A percentile compares a stretch with the other conserved stretches of the same genome.
These are phyloP conservation scores for Spisula solida DNA, from an alignment of 2,888 invertebrate species.

Conservation along the genomic window DNA sequence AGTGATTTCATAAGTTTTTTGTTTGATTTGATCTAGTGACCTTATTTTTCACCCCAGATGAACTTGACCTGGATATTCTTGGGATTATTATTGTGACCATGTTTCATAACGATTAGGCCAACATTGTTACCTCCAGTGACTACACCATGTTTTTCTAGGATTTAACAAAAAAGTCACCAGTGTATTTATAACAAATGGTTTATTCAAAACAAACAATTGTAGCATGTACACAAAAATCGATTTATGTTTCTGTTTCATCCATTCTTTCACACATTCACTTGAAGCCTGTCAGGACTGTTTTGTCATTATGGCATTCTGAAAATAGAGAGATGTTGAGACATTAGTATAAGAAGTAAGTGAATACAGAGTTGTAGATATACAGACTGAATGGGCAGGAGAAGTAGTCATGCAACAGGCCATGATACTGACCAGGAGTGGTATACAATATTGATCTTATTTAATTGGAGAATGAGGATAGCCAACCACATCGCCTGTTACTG, in stretches of 20 bases:
- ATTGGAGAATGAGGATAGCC: too few relatives aligned
- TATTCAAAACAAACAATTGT: background rate
- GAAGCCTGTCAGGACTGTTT: conserved; percentile 28
- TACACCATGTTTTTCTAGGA: too few relatives aligned
- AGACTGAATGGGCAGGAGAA: background rate
- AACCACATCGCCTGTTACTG: too few relatives aligned
- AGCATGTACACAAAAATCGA: background rate
- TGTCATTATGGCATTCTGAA: conserved; percentile 48
- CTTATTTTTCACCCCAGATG: too few relatives aligned
- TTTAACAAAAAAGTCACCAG: background rate
- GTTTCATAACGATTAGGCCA: too few relatives aligned
- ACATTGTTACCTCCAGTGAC: too few relatives aligned
- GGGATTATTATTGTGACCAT: too few relatives aligned
- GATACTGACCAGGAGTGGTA: background rate
- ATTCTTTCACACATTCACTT: background rate
- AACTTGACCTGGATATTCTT: too few relatives aligned
- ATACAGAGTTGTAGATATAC: background rate
- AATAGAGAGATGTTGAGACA: background rate
- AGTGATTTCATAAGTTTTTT: too few relatives aligned
- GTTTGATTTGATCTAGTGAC: too few relatives aligned
- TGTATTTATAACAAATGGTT: background rate
- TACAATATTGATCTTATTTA: background rate
- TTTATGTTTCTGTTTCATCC: background rate
- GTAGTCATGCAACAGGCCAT: too few relatives aligned
- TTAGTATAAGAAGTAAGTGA: background rate